Evolutionary conservation across 2,113 vertebrate genomes (phyloP).

Genomic region (Nymphicus hollandicus): DNA sequence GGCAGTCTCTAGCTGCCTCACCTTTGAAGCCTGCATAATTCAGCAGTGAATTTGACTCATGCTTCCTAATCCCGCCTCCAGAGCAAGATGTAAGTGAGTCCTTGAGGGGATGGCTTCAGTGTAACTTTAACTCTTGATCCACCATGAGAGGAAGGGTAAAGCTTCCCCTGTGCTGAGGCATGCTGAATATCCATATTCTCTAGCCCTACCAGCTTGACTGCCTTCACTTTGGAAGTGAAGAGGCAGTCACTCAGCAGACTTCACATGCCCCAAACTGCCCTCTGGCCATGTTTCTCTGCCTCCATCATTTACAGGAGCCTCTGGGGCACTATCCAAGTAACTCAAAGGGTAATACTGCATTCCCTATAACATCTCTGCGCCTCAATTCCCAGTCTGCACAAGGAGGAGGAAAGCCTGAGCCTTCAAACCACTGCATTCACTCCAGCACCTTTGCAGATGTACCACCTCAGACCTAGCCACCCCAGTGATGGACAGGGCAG

Average conservation of each 20-base stretch:
- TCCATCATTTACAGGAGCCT: not conserved
- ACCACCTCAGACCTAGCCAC: not conserved
- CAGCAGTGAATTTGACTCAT: not conserved
- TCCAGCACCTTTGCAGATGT: not conserved
- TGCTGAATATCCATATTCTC: not conserved
- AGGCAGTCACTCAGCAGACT: not conserved
- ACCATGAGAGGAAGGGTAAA: not conserved
- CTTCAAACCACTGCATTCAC: fast-evolving
- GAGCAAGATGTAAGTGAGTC: not conserved
- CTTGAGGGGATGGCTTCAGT: not conserved
- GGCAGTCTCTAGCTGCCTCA: not conserved
- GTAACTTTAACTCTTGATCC: not conserved
- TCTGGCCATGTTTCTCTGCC: not conserved
- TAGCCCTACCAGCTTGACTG: not conserved
- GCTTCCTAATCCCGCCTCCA: not conserved
- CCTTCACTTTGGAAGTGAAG: not conserved
- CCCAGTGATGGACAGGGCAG: not conserved
- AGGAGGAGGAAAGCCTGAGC: not conserved
- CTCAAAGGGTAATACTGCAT: not conserved
- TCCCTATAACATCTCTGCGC: not conserved
- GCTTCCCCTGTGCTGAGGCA: not conserved
- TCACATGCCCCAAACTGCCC: not conserved
- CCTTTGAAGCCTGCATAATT: not conserved
- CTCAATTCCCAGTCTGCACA: not conserved
- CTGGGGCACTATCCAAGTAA: not conserved